Percentiles rank a stretch among this genome's conserved stretches.
Evolutionary conservation across 1,140 invertebrate species (phyloP).

Genomic region (Olivierus martensii): DNA sequence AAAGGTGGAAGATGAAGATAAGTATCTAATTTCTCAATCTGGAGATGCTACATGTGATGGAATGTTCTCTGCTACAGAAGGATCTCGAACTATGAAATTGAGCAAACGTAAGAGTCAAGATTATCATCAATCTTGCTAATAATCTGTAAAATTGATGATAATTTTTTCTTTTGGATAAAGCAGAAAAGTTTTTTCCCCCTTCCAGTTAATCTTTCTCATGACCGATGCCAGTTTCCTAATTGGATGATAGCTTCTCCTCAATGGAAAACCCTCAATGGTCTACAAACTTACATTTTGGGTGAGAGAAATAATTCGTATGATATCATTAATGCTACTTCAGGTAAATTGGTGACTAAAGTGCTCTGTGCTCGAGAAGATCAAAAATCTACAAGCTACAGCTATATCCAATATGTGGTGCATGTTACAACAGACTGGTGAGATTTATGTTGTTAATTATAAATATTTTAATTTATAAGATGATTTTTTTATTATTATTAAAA

Average conservation of each 20-base stretch:
- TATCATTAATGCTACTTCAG: slow-evolving; percentile 1
- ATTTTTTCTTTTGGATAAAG: neutral
- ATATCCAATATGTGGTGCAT: slow-evolving; percentile 12
- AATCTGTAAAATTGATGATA: neutral
- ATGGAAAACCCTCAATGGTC: slow-evolving; percentile 16
- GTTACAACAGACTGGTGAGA: slow-evolving; percentile 17
- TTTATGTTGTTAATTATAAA: too few relatives aligned
- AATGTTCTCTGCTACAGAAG: slow-evolving; percentile 59
- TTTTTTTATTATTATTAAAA: too few relatives aligned
- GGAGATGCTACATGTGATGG: slow-evolving; percentile 78
- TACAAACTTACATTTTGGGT: slow-evolving; percentile 8
- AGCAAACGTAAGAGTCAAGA: slow-evolving; percentile 32
- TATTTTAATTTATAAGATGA: too few relatives aligned
- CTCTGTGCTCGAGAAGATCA: slow-evolving; percentile 9
- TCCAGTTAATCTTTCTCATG: neutral
- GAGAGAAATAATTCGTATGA: slow-evolving; percentile 8
- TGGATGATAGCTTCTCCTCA: slow-evolving; percentile 11
- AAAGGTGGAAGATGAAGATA: slow-evolving; percentile 20
- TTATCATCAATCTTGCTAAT: neutral
- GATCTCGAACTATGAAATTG: slow-evolving; percentile 56
- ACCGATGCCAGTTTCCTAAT: slow-evolving; percentile 13
- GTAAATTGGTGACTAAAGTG: slow-evolving; percentile 1
- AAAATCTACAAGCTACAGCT: neutral
- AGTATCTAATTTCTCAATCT: slow-evolving; percentile 67
- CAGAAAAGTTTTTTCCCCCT: too few relatives aligned